Percentiles rank a stretch among this genome's conserved stretches.
phyloP scores from a whole-genome alignment of 2,888 invertebrate species.

The Iselma pallidipennis region DNA sequence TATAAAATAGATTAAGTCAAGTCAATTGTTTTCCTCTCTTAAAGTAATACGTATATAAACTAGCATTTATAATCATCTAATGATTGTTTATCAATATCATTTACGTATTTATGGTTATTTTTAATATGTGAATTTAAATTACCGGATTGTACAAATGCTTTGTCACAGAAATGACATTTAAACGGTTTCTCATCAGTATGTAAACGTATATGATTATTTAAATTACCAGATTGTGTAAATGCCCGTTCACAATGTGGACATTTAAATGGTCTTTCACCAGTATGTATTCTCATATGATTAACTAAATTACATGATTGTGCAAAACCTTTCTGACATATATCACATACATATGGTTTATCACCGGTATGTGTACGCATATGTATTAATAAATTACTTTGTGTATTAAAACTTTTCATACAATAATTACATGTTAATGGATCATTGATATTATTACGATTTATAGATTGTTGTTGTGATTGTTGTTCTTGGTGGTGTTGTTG shows the following conservation, averaged over 20 bases:
- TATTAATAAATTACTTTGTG: conserved; percentile 50
- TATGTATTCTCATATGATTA: conserved; percentile 54
- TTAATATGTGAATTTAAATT: conserved; percentile 54
- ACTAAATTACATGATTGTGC: conserved; percentile 54
- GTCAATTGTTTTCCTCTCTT: conserved; percentile 1
- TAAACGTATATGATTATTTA: conserved; percentile 53
- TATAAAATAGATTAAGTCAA: background rate
- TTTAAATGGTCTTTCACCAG: conserved; percentile 53
- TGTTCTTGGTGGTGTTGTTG: background rate
- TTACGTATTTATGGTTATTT: conserved; percentile 50
- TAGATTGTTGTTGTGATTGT: background rate
- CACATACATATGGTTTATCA: conserved; percentile 50
- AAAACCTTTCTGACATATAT: conserved; percentile 52
- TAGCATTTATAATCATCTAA: conserved; percentile 17
- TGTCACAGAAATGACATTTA: conserved; percentile 54
- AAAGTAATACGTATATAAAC: too few relatives aligned
- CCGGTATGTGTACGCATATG: conserved; percentile 54
- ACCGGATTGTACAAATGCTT: conserved; percentile 54
- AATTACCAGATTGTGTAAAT: conserved; percentile 55
- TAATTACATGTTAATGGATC: background rate
- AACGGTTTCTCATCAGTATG: conserved; percentile 55
- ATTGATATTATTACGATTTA: background rate
- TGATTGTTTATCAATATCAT: conserved; percentile 7
- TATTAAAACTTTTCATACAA: conserved; percentile 48
- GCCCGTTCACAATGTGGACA: conserved; percentile 55